Evolutionary conservation across 2,888 invertebrate species (phyloP).

Genomic region (Drosophila crucigera): DNA sequence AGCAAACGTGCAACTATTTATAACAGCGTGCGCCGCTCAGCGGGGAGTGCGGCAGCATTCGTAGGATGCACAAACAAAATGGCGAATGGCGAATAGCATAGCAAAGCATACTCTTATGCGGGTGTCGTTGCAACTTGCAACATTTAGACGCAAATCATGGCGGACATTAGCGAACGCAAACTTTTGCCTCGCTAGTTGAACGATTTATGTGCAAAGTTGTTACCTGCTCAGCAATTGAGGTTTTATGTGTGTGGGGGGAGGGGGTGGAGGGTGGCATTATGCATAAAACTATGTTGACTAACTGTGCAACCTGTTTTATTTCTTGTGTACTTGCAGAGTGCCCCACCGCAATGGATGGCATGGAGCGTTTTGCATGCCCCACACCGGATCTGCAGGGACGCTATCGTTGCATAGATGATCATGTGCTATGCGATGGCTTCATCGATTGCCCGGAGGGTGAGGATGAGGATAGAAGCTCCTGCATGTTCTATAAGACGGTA

Average conservation of each 20-base stretch:
- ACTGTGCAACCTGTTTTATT: conserved; percentile 51
- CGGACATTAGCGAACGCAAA: conserved; percentile 78
- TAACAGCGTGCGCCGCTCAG: conserved; percentile 56
- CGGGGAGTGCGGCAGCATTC: conserved; percentile 13
- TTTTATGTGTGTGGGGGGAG: background rate
- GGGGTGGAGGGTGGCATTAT: conserved; percentile 28
- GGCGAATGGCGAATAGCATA: conserved; percentile 12
- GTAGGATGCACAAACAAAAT: conserved; percentile 23
- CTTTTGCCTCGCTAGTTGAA: conserved; percentile 61
- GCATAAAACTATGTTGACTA: conserved; percentile 54
- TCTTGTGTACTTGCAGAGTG: conserved; percentile 90
- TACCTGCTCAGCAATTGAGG: conserved; percentile 35
- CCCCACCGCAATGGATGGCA: conserved; percentile 95
- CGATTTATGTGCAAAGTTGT: conserved; percentile 76
- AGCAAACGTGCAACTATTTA: conserved; percentile 72
- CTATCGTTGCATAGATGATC: conserved; percentile 98
- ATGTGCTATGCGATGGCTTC: conserved; percentile 97
- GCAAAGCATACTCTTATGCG: conserved; percentile 73
- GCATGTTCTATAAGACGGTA: conserved; percentile 99
- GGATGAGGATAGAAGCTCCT: conserved; percentile 96
- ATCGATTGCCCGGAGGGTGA: conserved; percentile 97
- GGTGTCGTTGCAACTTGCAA: conserved; percentile 65
- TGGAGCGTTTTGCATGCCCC: conserved; percentile 97
- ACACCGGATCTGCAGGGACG: conserved; percentile 95
- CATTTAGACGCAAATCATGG: conserved; percentile 80